Evolutionary conservation across 2,113 vertebrate species (phyloP), one percentile per base, ranked within the genome.

Genomic region (Crotalus helleri): DNA sequence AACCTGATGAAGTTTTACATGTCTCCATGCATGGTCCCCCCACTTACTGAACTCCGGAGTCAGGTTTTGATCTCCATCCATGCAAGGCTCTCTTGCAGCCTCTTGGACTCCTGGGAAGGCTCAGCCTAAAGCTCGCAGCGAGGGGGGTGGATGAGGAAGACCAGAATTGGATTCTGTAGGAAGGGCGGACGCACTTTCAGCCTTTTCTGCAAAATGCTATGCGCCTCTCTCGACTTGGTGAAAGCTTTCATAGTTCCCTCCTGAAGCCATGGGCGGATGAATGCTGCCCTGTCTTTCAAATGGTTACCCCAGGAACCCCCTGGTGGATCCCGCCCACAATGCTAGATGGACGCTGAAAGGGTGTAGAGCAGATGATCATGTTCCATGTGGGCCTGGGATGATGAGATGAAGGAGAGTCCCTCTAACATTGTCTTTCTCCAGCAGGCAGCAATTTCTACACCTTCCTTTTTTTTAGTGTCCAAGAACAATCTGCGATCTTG

Each of bases 121-220:
- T 64, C 59, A 1, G 10, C 10, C 26, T 26, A 61, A 61, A 9
- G 24, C 3, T 61, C 24, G 0, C 10, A n/a, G 61, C 4, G 26
- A 13, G 26, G 26, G 12, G 29, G 1, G 10, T 3, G 9, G 59
- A 1, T 9, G 26, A 9, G 61, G 2, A 0, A 1, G 11, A n/a
- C 46, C 46, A 46, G 46, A 46, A 46, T 46, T 6, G 4, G 61
- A 3, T 3, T 12, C 1, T 5, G 61, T 11, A n/a, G 10, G 10
- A 64, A 64, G 24, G 26, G 9, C 61, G 11, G 1, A 2, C 3
- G 3, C 26, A 1, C 61, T 64, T 64, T 2, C 26, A 29, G 10
- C 3, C 26, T 29, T 29, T 10, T 29, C 61, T 4, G 61, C 23
- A 12, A 29, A 64, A 29, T 29, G 3, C 26, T 29, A 46, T 46